These are phyloP conservation scores for Alaudala cheleensis DNA, from an alignment of 2,113 vertebrate species.

Conservation along the genomic window DNA sequence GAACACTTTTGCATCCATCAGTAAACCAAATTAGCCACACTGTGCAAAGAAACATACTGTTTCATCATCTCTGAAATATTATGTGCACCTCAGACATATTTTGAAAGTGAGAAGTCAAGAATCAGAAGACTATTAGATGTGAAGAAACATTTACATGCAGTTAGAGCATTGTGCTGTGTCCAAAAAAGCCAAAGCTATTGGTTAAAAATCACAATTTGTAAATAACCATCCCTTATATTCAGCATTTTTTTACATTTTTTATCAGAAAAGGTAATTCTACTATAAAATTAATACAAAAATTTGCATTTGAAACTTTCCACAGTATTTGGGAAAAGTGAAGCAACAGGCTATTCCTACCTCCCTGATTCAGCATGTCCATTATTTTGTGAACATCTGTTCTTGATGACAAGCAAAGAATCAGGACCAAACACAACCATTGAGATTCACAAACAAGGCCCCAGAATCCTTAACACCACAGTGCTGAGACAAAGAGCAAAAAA, in stretches of 20 bases:
- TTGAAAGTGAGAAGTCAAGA: neutral
- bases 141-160: neutral
- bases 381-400: conserved; percentile 62
- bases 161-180: neutral
- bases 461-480: conserved; percentile 71
- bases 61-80: neutral
- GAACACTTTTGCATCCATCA: neutral
- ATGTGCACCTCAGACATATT: neutral
- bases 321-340: conserved; percentile 22
- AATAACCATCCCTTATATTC: neutral
- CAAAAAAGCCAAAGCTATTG: neutral
- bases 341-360: conserved; percentile 70
- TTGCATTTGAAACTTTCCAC: neutral
- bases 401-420: conserved; percentile 72
- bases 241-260: neutral
- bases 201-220: neutral
- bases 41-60: neutral
- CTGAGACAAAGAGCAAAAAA: conserved; percentile 63
- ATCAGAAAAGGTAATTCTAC: neutral
- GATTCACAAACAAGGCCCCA: conserved; percentile 72
- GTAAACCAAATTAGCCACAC: neutral
- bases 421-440: conserved; percentile 65
- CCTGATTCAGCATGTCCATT: conserved; percentile 78
- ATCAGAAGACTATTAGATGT: neutral
- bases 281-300: neutral